Evolutionary conservation across 2,888 invertebrate species (phyloP).

Genomic region (Invenusta paracnida): DNA sequence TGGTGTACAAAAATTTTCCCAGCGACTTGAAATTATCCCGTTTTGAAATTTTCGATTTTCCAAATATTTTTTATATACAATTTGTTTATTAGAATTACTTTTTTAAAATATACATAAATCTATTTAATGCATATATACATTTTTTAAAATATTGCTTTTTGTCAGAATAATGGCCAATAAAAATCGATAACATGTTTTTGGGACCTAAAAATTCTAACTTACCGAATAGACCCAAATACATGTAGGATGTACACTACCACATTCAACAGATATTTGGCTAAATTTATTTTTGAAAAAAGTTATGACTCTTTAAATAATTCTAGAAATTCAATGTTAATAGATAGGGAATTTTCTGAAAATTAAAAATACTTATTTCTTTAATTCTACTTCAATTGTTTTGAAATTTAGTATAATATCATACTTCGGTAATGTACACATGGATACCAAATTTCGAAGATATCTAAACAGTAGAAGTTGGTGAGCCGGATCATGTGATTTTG

Average conservation of each 20-base stretch:
- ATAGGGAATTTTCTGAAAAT: not conserved
- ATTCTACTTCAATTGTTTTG: not conserved
- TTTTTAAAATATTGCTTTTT: no score
- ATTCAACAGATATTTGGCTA: not conserved
- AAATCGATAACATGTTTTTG: no score
- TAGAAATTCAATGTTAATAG: not conserved
- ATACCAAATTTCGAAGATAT: not conserved
- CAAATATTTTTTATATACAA: no score
- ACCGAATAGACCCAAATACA: no score
- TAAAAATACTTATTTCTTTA: not conserved
- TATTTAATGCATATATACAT: no score
- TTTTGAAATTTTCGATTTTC: no score
- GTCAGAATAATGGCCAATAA: no score
- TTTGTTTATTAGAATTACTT: no score
- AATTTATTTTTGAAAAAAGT: not conserved
- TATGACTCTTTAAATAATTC: not conserved
- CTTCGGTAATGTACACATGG: not conserved
- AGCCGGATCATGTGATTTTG: not conserved
- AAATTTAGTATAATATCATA: not conserved
- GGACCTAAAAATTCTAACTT: no score
- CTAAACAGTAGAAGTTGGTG: not conserved
- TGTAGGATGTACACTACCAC: not conserved
- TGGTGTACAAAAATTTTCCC: no score
- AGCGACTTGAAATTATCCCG: no score
- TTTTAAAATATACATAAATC: no score